These are phyloP conservation scores for Sebastes aleutianus DNA, from an alignment of 2,797 vertebrate genomes.

Conservation along the genomic window DNA sequence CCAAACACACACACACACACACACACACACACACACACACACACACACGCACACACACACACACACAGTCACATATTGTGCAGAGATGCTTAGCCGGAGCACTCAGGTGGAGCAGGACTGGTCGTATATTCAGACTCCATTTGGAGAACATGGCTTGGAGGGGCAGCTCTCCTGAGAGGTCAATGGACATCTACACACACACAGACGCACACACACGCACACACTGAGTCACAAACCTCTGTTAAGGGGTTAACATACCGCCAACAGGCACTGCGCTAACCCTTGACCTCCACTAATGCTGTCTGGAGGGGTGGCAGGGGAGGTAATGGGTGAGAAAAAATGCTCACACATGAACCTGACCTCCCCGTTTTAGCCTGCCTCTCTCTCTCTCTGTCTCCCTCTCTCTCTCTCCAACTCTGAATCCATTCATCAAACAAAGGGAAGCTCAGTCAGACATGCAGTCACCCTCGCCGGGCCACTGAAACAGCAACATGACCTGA, in stretches of 20 bases:
- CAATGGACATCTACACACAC: neutral
- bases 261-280: constrained; percentile 51
- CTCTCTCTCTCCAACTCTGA: neutral
- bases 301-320: constrained; percentile 32
- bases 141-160: constrained; percentile 30
- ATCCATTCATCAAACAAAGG: constrained; percentile 38
- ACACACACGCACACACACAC: neutral
- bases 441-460: neutral
- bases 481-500: neutral
- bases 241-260: constrained; percentile 51
- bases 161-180: constrained; percentile 37
- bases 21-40: neutral
- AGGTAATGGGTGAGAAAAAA: constrained; percentile 59
- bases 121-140: constrained; percentile 40
- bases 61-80: neutral
- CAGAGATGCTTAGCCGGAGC: constrained; percentile 5
- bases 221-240: constrained; percentile 4
- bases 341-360: constrained; percentile 70
- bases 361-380: constrained; percentile 16
- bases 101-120: constrained; percentile 26
- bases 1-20: neutral
- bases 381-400: neutral
- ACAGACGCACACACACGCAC: constrained; percentile 5
- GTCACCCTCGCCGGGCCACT: neutral
- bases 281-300: constrained; percentile 59